A percentile compares a stretch with the other conserved stretches of the same genome.
phyloP scores from a whole-genome alignment of 2,888 invertebrate species.

The Graphium colonna region DNA sequence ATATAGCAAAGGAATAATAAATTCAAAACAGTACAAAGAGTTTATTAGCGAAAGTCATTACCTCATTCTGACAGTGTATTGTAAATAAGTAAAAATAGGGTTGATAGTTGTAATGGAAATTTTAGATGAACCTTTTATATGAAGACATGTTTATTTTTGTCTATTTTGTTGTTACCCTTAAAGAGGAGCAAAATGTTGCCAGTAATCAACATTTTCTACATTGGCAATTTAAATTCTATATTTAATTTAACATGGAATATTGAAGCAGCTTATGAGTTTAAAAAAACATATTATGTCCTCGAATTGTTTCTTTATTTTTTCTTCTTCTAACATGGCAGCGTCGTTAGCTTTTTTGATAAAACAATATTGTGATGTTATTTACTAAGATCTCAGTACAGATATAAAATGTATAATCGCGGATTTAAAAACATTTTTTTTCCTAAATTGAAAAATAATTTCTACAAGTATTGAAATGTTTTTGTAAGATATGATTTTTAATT shows the following conservation, averaged over 20 bases:
- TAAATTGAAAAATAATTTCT: slow-evolving; percentile 34
- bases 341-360: slow-evolving; percentile 47
- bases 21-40: slow-evolving; percentile 45
- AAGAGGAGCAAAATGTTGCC: slow-evolving; percentile 27
- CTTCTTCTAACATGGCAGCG: slow-evolving; percentile 47
- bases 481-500: slow-evolving; percentile 36
- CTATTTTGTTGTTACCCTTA: slow-evolving; percentile 22
- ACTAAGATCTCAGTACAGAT: slow-evolving; percentile 69
- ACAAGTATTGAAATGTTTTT: slow-evolving; percentile 35
- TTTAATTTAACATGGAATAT: not conserved
- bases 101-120: slow-evolving; percentile 45
- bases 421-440: slow-evolving; percentile 34
- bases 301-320: slow-evolving; percentile 28
- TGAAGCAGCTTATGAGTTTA: not conserved
- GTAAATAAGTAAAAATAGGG: slow-evolving; percentile 52
- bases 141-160: slow-evolving; percentile 42
- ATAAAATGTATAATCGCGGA: slow-evolving; percentile 45
- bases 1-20: slow-evolving; percentile 26
- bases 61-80: slow-evolving; percentile 73
- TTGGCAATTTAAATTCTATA: not conserved
- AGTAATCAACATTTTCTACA: slow-evolving; percentile 15
- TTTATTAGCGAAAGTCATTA: slow-evolving; percentile 47
- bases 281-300: slow-evolving; percentile 4
- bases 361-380: slow-evolving; percentile 69
- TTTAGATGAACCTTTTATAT: slow-evolving; percentile 54